phyloP scores from a whole-genome alignment of 2,888 invertebrate genomes.

The Tipula helvola region DNA sequence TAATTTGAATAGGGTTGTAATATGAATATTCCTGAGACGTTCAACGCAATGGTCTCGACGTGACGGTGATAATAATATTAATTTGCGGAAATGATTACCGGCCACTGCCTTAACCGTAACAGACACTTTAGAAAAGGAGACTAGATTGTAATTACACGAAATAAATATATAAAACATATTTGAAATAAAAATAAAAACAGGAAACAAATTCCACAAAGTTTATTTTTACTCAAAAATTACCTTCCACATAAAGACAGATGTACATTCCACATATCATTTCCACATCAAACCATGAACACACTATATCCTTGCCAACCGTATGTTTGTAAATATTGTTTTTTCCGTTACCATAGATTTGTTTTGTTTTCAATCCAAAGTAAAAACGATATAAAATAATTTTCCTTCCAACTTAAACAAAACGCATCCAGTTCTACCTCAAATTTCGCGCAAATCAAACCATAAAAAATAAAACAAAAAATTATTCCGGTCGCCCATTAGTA shows the following conservation, averaged over 20 bases:
- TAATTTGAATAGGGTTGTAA: too few relatives aligned
- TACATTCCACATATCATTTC: background rate
- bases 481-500: background rate
- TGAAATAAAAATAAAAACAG: too few relatives aligned
- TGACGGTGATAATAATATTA: too few relatives aligned
- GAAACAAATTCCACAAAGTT: too few relatives aligned
- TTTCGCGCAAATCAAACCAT: background rate
- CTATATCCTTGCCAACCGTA: background rate
- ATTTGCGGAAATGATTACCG: too few relatives aligned
- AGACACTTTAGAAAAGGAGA: too few relatives aligned
- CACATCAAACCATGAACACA: background rate
- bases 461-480: background rate
- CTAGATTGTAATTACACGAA: too few relatives aligned
- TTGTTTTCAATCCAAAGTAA: background rate
- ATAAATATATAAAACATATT: too few relatives aligned
- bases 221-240: too few relatives aligned
- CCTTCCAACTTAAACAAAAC: background rate
- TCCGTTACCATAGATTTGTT: background rate
- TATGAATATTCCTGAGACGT: too few relatives aligned
- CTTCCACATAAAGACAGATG: background rate
- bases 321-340: background rate
- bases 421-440: background rate
- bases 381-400: background rate
- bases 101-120: too few relatives aligned
- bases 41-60: too few relatives aligned